Evolutionary conservation across 2,113 vertebrate genomes (phyloP).

Genomic region (Polyodon spathula): DNA sequence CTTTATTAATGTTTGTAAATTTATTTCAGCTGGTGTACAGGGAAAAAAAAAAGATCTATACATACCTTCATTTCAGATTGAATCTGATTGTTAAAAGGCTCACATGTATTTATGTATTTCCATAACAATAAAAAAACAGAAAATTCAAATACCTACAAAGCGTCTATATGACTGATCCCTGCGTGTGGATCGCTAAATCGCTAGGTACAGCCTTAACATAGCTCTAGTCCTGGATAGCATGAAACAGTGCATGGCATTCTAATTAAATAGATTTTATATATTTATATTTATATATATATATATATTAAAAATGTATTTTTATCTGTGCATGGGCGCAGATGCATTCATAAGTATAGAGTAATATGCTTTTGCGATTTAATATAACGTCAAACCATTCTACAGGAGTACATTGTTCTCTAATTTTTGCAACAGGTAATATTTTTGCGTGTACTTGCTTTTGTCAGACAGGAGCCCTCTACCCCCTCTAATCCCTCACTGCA

Average conservation of each 20-base stretch:
- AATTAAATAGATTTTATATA: constrained; percentile 38
- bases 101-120: constrained; percentile 58
- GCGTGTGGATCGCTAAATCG: constrained; percentile 64
- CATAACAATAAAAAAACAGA: constrained; percentile 67
- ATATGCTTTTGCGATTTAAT: constrained; percentile 68
- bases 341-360: constrained; percentile 68
- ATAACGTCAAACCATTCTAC: constrained; percentile 63
- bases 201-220: constrained; percentile 70
- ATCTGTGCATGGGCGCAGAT: constrained; percentile 69
- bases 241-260: constrained; percentile 71
- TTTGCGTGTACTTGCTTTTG: constrained; percentile 57
- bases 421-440: constrained; percentile 64
- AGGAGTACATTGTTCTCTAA: constrained; percentile 63
- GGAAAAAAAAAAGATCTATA: constrained; percentile 61
- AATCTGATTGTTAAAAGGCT: constrained; percentile 58
- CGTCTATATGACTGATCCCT: constrained; percentile 49
- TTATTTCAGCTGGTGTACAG: constrained; percentile 75
- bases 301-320: constrained; percentile 61
- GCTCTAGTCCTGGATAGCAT: constrained; percentile 58
- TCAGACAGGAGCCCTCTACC: constrained; percentile 24
- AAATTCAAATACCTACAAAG: constrained; percentile 54
- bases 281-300: constrained; percentile 56
- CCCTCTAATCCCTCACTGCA: constrained; percentile 21
- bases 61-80: constrained; percentile 56
- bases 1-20: constrained; percentile 76